Evolutionary conservation across 2,113 vertebrate species (phyloP).

Genomic region (Gallinago undulata): DNA sequence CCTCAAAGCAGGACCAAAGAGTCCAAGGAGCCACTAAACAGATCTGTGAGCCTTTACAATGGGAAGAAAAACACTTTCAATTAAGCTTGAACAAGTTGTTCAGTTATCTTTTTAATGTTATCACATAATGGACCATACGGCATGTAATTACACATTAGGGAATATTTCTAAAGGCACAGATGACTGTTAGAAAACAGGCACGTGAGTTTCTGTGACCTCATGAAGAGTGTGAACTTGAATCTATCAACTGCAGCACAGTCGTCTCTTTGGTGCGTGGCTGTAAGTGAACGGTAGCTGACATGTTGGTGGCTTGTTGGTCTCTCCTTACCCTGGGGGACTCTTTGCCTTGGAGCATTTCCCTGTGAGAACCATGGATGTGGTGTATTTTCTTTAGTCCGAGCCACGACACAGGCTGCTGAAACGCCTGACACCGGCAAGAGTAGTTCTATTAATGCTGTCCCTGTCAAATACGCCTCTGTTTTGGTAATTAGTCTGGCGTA

Average conservation of each 20-base stretch:
- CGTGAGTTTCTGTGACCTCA: neutral
- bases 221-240: neutral
- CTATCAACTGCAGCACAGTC: neutral
- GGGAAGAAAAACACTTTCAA: neutral
- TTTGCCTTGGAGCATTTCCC: neutral
- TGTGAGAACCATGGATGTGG: neutral
- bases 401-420: neutral
- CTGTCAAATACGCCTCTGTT: slow-evolving; percentile 17
- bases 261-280: rapidly evolving
- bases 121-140: neutral
- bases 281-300: neutral
- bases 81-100: neutral
- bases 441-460: neutral
- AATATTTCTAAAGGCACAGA: slow-evolving; percentile 21
- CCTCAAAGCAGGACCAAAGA: neutral
- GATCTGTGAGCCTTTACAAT: neutral
- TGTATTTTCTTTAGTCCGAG: neutral
- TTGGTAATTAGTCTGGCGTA: slow-evolving; percentile 45
- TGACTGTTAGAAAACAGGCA: neutral
- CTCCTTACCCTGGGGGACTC: neutral
- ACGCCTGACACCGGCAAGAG: neutral
- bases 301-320: neutral
- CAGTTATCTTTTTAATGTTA: neutral
- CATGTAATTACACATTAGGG: neutral
- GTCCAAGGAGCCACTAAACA: neutral